Conservation (phyloP, 2,888 invertebrate genomes). For the Campoletis raptor region DNA sequence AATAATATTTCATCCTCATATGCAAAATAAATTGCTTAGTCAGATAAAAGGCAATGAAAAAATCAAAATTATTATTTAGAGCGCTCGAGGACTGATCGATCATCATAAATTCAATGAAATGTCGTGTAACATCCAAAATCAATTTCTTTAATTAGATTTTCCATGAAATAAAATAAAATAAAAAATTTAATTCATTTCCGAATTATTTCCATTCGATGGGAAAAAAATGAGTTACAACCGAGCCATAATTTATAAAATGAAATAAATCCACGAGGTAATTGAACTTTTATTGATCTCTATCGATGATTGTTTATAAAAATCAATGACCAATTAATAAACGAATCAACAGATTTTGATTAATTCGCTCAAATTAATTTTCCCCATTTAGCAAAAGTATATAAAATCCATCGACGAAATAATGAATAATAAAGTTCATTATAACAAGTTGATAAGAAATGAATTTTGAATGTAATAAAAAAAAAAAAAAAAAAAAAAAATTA, state of each 20-base stretch:
- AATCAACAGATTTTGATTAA: background rate
- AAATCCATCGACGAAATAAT: background rate
- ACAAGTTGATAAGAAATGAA: background rate
- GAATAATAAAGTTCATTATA: background rate
- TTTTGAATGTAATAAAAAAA: background rate
- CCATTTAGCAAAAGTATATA: background rate
- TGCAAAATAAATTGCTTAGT: background rate
- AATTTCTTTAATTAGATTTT: too few species aligned
- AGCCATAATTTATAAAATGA: too few species aligned
- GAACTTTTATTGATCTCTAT: background rate
- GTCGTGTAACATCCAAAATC: too few species aligned
- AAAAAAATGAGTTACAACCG: too few species aligned
- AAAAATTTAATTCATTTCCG: too few species aligned
- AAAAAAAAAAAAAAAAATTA: conserved; percentile 7
- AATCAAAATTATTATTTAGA: background rate
- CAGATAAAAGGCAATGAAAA: background rate
- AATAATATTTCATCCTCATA: background rate
- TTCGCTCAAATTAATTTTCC: background rate
- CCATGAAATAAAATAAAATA: too few species aligned
- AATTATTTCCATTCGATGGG: too few species aligned
- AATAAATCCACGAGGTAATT: background rate
- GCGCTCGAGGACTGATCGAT: background rate
- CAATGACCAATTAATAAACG: background rate
- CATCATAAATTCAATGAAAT: background rate
- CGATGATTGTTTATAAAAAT: background rate